Base-by-base conservation (phyloP, 2,113 vertebrate species). In the Gracilinanus agilis region DNA sequence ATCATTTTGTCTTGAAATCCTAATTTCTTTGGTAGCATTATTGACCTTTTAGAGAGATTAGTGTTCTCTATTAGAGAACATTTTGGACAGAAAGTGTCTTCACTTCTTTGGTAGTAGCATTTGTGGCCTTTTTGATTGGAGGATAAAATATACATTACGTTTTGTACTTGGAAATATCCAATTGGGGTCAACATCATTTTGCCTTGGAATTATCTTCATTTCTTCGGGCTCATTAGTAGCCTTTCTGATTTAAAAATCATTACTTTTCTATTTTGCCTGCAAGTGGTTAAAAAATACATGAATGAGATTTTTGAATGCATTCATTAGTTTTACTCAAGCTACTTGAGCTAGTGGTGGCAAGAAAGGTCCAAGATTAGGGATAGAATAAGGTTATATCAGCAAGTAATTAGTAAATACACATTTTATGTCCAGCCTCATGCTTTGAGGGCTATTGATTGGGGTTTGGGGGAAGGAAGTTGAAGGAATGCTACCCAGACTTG, bases 1-100 rank as follows among this genome's bases (percentile, higher is more conserved):
- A 88, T 44, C 44, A 4, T 54, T 53, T 83, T 92, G 90, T 49
- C 29, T 23, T 29, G 55, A 6, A 23, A 54, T 92, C 49, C 27
- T 90, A 25, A 9, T 55, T 94, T 96, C 91, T 61, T 94, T 91
- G 92, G 89, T 56, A 95, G 90, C n/a, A n/a, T n/a, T n/a, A n/a
- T n/a, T n/a, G n/a, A n/a, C n/a, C 94, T 49, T 49, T 49, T 49
- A 49, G 49, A 49, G 49, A 49, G 49, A n/a, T 0, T 4, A 67
- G 54, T 94, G 1, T 13, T 91, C 93, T 94, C 2, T 49, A 49
- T 49, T 49, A 49, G 49, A 49, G 5, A 5, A 49, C 49, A 49
- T 49, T 2, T 49, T 49, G 49, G 49, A 49, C 49, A 49, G 49
- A 49, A 49, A 49, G 49, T 49, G 49, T 92, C 53, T 34, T 90